phyloP scores from a whole-genome alignment of 2,113 vertebrate genomes.

The Grammomys dolichurus region DNA sequence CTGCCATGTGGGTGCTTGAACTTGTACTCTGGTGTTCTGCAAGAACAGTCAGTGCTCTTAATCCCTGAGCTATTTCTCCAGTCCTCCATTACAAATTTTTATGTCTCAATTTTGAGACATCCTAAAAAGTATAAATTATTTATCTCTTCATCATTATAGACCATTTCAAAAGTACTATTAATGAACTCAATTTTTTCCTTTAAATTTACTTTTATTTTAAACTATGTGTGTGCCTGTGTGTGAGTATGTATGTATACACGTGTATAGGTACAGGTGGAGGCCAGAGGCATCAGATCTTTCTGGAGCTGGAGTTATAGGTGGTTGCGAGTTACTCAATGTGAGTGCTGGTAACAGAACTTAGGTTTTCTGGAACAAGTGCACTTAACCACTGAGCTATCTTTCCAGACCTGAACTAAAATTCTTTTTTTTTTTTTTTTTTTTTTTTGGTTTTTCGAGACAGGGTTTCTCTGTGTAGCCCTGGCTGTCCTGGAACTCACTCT shows the following conservation, averaged over 20 bases:
- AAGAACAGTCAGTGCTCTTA: background rate
- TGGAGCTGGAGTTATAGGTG: background rate
- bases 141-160: background rate
- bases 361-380: background rate
- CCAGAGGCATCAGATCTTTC: background rate
- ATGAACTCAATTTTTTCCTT: background rate
- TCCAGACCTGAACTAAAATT: background rate
- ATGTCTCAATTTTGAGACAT: background rate
- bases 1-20: background rate
- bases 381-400: background rate
- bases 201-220: background rate
- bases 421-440: too few species aligned
- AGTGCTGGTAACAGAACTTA: background rate
- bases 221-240: background rate
- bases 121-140: background rate
- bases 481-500: too few species aligned
- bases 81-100: background rate
- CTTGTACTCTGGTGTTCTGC: background rate
- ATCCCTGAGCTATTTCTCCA: background rate
- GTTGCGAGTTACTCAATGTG: background rate
- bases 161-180: background rate
- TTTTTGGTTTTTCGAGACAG: too few species aligned
- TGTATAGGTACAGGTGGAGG: background rate
- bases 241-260: background rate
- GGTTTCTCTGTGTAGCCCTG: too few species aligned